Evolutionary conservation across 2,888 invertebrate species (phyloP), one percentile per base, ranked within the genome.

Genomic region (Junonia oenone): DNA sequence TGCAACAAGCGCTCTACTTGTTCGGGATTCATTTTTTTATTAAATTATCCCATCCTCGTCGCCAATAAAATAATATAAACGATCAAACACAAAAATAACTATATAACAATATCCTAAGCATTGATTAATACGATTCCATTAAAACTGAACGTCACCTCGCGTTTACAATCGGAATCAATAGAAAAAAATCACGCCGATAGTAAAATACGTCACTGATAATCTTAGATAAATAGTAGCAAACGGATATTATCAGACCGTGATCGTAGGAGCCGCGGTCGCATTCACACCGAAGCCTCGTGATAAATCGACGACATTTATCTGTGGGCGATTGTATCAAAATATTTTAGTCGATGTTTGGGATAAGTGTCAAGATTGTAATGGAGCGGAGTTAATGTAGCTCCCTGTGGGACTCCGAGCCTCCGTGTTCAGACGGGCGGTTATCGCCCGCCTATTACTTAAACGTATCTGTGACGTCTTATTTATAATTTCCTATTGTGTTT

Each of bases 301-400:
- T 85, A 85, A 87, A 90, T 89, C 69, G 84, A 70, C 72, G 72
- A 77, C 87, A 90, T 90, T 88, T 81, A 84, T 89, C 82, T 83
- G 72, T 61, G 65, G 56, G 73, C 76, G 88, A 88, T 89, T 83
- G 81, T 84, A 89, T 90, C 89, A 87, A 84, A 89, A 90, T 89
- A 87, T 90, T 89, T 85, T 78, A 83, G 78, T 77, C 72, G 75
- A 78, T 78, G 76, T 68, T 53, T 62, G 71, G 83, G 85, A 86
- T 88, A 84, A 87, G 76, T 81, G 87, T 87, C 88, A 79, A 64
- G 68, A 62, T 68, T 65, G 80, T 83, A 79, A 83, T 81, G 75
- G 79, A 59, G 57, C 63, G 71, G 76, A 78, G 76, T 81, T 82
- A 79, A 78, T 70, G 64, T 55, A 62, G 70, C 67, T 59, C 70